Percentiles rank a stretch among this genome's conserved stretches.
phyloP scores from a whole-genome alignment of 1,140 invertebrate genomes.

The Pseudomyrmex concolor region DNA sequence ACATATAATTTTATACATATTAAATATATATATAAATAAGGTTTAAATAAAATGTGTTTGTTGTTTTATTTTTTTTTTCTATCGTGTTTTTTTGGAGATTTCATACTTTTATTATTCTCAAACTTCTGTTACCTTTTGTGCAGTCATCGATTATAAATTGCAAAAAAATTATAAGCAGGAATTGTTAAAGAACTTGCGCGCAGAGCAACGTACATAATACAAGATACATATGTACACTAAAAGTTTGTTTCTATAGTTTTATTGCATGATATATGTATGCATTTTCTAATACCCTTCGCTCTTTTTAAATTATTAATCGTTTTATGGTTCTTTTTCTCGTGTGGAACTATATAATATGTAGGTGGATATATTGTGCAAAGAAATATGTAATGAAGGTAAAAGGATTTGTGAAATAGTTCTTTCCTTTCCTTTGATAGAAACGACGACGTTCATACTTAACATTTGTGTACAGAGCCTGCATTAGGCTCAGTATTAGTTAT shows the following conservation, averaged over 20 bases:
- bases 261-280: constrained; percentile 57
- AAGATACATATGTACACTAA: constrained; percentile 53
- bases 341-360: constrained; percentile 36
- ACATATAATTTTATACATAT: background rate
- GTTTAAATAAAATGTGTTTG: constrained; percentile 47
- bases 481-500: constrained; percentile 68
- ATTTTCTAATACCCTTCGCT: constrained; percentile 41
- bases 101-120: background rate
- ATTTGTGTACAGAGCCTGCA: constrained; percentile 63
- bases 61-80: constrained; percentile 5
- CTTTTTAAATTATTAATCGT: constrained; percentile 46
- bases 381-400: constrained; percentile 47
- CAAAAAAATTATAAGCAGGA: constrained; percentile 19
- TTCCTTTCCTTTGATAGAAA: constrained; percentile 21
- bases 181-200: constrained; percentile 20
- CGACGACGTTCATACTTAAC: constrained; percentile 50
- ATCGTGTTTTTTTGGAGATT: constrained; percentile 5
- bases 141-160: constrained; percentile 1
- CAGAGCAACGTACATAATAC: constrained; percentile 6
- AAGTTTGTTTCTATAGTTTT: constrained; percentile 48
- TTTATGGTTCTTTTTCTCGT: constrained; percentile 4
- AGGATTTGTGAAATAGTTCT: constrained; percentile 36
- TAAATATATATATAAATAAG: constrained; percentile 15
- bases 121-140: constrained; percentile 1
- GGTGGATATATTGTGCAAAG: constrained; percentile 54